Base-by-base conservation (phyloP, 2,888 invertebrate species). In the Heliconius sara region DNA sequence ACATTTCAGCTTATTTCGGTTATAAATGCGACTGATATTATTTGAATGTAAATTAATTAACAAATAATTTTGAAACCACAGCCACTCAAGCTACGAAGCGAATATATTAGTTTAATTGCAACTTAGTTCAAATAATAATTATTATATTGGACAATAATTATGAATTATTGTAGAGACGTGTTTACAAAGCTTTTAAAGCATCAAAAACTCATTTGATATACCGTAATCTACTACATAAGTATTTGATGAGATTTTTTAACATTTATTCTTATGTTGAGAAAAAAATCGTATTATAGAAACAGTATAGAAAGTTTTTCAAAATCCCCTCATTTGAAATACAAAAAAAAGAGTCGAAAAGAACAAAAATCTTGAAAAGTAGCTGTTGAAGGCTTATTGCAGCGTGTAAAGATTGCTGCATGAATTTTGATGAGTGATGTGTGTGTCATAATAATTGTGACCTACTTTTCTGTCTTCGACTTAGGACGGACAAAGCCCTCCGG, bases 371-470 rank as follows among this genome's bases (percentile, higher is more conserved):
- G 16, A 25, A 16, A 47, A 43, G 43, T 43, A 43, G 25, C n/a
- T 47, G n/a, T 25, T 70, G 43, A 25, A 16, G 16, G 70, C 43
- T 70, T 70, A 70, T 70, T 47, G 43, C 25, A 70, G 43, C 70
- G 43, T 68, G 43, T 68, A 70, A 70, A 70, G 68, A 68, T 39
- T 68, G 43, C 43, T 70, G 43, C 43, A 70, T 43, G 70, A 70
- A 43, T 70, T 70, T 70, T 70, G 43, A 70, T 70, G 70, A n/a
- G 68, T 43, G 70, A 43, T 70, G 70, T 70, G 70, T 70, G 25
- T 43, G 43, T 70, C 70, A 70, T 70, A 70, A 43, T 70, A 47
- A 43, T 16, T 43, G 25, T 70, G 70, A 70, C 70, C 70, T 70
- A 70, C 43, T 70, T 70, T 47, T 25, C 16, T 70, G n/a, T 70